Evolutionary conservation across 1,140 invertebrate genomes (phyloP).

Genomic region (Palaemon carinicauda): DNA sequence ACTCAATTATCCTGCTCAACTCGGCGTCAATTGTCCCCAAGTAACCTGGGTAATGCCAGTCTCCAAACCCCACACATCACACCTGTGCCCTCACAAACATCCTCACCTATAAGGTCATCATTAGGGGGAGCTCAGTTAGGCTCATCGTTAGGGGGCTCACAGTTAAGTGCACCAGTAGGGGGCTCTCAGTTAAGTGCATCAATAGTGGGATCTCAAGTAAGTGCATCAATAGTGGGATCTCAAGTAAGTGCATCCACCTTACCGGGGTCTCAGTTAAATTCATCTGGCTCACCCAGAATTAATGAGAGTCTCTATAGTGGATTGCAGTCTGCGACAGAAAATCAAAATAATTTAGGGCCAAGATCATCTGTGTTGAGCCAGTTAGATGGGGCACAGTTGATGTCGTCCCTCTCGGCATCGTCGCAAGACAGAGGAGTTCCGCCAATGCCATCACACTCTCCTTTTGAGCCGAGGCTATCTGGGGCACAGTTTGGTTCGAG

Average conservation of each 20-base stretch:
- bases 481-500: constrained; percentile 4
- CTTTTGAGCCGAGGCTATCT: not conserved
- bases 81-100: constrained; percentile 7
- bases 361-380: no score
- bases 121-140: not conserved
- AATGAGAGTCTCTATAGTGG: no score
- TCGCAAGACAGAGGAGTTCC: not conserved
- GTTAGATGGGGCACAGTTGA: no score
- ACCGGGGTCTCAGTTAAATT: no score
- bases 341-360: no score
- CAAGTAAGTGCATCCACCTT: no score
- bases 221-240: not conserved
- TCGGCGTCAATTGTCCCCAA: not conserved
- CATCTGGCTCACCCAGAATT: no score
- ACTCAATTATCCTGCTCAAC: not conserved
- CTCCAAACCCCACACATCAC: not conserved
- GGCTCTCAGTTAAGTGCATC: no score
- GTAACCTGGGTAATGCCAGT: not conserved
- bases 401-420: not conserved
- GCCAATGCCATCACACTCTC: not conserved
- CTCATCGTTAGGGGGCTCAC: not conserved
- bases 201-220: not conserved
- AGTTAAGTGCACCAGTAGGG: no score
- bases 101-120: constrained; percentile 22
- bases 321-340: no score